Conservation (phyloP, 2,797 vertebrate genomes). For the Oreochromis grahami region DNA sequence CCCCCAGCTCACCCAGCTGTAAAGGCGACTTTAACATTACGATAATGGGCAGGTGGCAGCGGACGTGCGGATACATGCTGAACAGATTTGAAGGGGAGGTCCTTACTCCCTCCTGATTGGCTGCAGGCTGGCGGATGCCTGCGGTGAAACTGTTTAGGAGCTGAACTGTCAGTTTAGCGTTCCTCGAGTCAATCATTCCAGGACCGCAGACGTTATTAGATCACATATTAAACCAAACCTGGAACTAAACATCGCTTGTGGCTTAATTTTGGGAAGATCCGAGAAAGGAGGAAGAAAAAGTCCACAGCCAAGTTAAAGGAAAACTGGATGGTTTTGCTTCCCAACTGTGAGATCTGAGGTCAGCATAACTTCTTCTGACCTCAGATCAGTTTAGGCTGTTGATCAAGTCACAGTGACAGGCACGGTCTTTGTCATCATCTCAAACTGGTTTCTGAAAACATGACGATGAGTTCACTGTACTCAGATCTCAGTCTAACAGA, state of each 20-base stretch:
- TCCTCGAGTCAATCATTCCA: constrained; percentile 43
- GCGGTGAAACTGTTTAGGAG: background rate
- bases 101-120: background rate
- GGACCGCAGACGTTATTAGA: constrained; percentile 14
- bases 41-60: background rate
- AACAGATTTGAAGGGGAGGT: background rate
- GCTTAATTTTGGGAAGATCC: background rate
- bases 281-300: background rate
- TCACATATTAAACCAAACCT: constrained; percentile 41
- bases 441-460: background rate
- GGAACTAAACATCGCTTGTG: background rate
- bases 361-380: background rate
- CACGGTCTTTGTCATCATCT: background rate
- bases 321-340: background rate
- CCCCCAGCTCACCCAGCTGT: constrained; percentile 24
- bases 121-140: background rate
- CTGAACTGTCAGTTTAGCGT: background rate
- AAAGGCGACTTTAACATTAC: constrained; percentile 35
- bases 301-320: background rate
- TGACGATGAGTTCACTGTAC: background rate
- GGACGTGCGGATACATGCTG: background rate
- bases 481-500: background rate
- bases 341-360: background rate
- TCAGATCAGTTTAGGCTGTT: background rate
- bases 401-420: background rate